These are phyloP conservation scores for roundworm (Caenorhabditis elegans) DNA, from an alignment of 1,140 invertebrate genomes.

Conservation along the genomic window WBcel235 BX284604.4:6795001-6795500, in stretches of 20 bases:
- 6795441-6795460: too few relatives aligned
- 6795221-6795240: neutral
- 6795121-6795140: neutral
- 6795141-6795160: neutral
- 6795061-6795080: neutral
- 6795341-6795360: too few relatives aligned
- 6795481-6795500: too few relatives aligned
- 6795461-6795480: too few relatives aligned
- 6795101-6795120: neutral
- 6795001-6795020: neutral
- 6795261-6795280: too few relatives aligned
- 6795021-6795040: neutral
- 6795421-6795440: too few relatives aligned
- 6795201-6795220: neutral
- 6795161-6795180: neutral
- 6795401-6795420: too few relatives aligned
- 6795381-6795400: too few relatives aligned
- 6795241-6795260: neutral
- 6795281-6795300: too few relatives aligned
- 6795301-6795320: too few relatives aligned
- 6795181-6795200: neutral
- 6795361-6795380: too few relatives aligned
- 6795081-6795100: neutral
- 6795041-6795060: neutral
- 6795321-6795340: too few relatives aligned